Evolutionary conservation across 2,113 vertebrate species (phyloP), one percentile per base, ranked within the genome.

Genomic region (Stegastes partitus): DNA sequence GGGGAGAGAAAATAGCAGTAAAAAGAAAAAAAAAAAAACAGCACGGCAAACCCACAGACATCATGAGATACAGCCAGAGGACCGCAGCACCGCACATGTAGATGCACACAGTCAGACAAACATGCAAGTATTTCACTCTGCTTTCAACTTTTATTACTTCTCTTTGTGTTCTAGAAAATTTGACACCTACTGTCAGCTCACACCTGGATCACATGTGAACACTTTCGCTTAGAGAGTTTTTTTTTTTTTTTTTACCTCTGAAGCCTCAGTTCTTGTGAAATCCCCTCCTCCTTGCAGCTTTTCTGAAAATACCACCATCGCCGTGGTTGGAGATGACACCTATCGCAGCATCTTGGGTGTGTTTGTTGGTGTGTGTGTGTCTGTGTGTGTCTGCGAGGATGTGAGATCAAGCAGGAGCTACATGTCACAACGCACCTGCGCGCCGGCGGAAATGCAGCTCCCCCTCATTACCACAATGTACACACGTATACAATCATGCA

Each of bases 391-490:
- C n/a, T 63, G 53, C 58, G 47, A 59, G 77, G 56, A 16, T 37
- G 9, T 47, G 26, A 50, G 81, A 74, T 78, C 66, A 78, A 84
- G 62, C 28, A 53, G 67, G 59, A 79, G 55, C 65, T 70, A 68
- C 64, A 84, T 79, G 71, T 69, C 82, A 63, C 44, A 15, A 39
- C 83, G 84, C 89, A 92, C 92, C 91, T 93, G 86, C 45, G 77
- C 42, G 23, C 65, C 74, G 79, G 65, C 80, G 89, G 90, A 90
- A 90, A 83, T 78, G 76, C 76, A 75, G 49, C 79, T 28, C 77
- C 70, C 71, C 57, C 49, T 28, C 68, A 31, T 26, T 53, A 82
- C 82, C 77, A 66, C 81, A 75, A 19, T 21, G 54, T 25, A 71
- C 25, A 83, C 66, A 50, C 76, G 45, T 56, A 51, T 37, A 34